A percentile compares a stretch with the other conserved stretches of the same genome.
These are phyloP conservation scores for Rynchops niger DNA, from an alignment of 2,113 vertebrate genomes.

Conservation along the genomic window DNA sequence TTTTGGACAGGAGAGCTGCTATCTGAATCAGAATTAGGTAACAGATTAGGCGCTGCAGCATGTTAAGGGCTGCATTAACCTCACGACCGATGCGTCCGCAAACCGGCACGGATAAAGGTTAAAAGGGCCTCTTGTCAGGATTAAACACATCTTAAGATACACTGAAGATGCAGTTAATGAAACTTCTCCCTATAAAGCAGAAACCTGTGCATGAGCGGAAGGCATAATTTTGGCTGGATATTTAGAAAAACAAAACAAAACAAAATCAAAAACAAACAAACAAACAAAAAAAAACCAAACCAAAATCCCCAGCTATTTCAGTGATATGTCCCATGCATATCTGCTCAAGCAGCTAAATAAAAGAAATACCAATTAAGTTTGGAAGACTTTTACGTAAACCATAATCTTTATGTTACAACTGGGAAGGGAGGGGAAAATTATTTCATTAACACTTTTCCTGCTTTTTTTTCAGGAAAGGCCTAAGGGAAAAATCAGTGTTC, in stretches of 20 bases:
- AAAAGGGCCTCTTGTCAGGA: not conserved
- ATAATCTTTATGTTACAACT: not conserved
- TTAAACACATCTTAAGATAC: not conserved
- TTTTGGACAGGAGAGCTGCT: not conserved
- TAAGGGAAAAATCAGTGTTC: not conserved
- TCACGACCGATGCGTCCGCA: fast-evolving
- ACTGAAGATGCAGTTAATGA: not conserved
- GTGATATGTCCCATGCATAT: not conserved
- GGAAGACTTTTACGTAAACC: not conserved
- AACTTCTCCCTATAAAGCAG: not conserved
- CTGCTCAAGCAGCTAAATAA: not conserved
- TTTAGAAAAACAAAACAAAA: not conserved
- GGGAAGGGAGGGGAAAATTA: not conserved
- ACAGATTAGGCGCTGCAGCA: not conserved
- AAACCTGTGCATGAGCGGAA: not conserved
- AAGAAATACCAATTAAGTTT: not conserved
- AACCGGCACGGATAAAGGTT: not conserved
- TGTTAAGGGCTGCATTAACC: not conserved
- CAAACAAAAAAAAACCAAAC: not conserved
- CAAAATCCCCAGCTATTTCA: not conserved
- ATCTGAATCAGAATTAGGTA: not conserved
- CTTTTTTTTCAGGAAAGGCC: not conserved
- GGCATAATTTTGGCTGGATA: not conserved
- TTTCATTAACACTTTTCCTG: not conserved
- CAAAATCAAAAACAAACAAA: no score